Conservation (phyloP, 2,797 vertebrate species). For the Artibeus lituratus region DNA sequence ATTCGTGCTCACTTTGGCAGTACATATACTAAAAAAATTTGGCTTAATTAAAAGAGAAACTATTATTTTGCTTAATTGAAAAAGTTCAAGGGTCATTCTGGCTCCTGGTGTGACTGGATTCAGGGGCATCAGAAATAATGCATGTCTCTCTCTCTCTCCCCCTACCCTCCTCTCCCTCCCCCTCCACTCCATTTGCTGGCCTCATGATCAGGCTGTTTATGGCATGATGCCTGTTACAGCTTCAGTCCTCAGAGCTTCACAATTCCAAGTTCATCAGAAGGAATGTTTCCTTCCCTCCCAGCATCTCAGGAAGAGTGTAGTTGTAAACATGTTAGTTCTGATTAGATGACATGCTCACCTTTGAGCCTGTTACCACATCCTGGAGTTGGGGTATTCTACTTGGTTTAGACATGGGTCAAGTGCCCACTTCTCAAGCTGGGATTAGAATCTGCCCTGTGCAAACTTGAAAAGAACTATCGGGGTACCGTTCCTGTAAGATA, state of each 20-base stretch:
- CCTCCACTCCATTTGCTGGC: no score
- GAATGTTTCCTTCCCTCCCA: not conserved
- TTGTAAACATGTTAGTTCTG: not conserved
- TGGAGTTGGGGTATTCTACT: not conserved
- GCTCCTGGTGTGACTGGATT: not conserved
- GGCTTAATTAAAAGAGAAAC: not conserved
- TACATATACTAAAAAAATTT: no score
- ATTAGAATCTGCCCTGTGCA: not conserved
- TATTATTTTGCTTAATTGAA: not conserved
- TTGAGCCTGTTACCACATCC: not conserved
- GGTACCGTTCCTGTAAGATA: not conserved
- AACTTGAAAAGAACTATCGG: not conserved
- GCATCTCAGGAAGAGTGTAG: not conserved
- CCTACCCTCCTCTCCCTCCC: accelerated
- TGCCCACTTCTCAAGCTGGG: not conserved
- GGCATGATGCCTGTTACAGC: not conserved
- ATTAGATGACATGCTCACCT: not conserved
- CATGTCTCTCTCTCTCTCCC: not conserved
- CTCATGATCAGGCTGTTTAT: not conserved
- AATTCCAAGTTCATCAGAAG: not conserved
- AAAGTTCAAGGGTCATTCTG: not conserved
- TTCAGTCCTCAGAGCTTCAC: not conserved
- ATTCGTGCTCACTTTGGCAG: no score
- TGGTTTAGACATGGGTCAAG: not conserved
- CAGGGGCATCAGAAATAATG: not conserved